Base-by-base conservation (phyloP, 2,888 invertebrate species). In the Agrochola lota region DNA sequence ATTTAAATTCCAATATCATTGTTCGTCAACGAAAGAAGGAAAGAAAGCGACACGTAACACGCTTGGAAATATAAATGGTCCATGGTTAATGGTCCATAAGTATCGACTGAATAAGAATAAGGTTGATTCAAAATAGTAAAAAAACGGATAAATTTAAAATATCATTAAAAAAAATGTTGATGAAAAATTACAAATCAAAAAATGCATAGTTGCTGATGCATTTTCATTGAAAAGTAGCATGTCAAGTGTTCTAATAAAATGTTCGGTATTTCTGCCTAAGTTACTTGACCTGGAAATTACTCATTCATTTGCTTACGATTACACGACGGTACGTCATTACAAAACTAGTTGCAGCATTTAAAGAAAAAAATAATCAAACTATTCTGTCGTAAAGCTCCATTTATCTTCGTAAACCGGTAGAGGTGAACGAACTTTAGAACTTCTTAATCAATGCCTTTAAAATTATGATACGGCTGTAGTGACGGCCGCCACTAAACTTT, bases 201-300 rank as follows among this genome's bases (percentile, higher is more conserved):
- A 52, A n/a, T n/a, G 5, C 30, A 23, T 67, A 43, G 15, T 49
- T 82, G 35, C 17, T 15, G 5, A 26, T 80, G 59, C 43, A 71
- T 71, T 55, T 40, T 20, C 0, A 49, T 68, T 15, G 2, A 23
- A 43, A 60, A 57, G 0, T 12, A 30, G 52, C n/a, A 15, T 40
- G 60, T 67, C 74, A 67, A 46, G 6, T 46, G 20, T 73, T 74
- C 26, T 20, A 35, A 40, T 30, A 74, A 40, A 72, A 80, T 57
- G 23, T 57, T 64, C 20, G 15, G 20, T 15, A 60, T 60, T 71
- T 59, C 0, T 62, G 7, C 46, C 26, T 7, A 62, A 76, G 64
- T 69, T 69, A 40, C 62, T 73, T 79, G 84, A 87, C 85, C 87
- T 84, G 73, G 46, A 83, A 73, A 84, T 71, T 62, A 79, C 67